Conservation (phyloP, 2,797 vertebrate species). For the Acanthopagrus latus region DNA sequence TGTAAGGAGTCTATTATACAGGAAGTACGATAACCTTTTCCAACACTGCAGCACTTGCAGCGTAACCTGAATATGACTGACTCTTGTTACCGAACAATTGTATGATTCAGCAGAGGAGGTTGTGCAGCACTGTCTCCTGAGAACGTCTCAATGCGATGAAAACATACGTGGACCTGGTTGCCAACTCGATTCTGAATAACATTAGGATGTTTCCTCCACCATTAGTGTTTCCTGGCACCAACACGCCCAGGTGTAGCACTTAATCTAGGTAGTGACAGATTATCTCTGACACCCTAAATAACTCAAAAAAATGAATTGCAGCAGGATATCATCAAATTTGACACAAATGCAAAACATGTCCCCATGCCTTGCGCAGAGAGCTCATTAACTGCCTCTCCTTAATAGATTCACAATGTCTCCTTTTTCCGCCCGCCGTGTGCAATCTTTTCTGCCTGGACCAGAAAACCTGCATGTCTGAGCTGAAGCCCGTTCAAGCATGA, state of each 20-base stretch:
- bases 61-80: constrained; percentile 46
- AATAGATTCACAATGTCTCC: constrained; percentile 61
- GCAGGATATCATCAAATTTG: constrained; percentile 48
- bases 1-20: constrained; percentile 64
- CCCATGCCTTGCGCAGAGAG: constrained; percentile 43
- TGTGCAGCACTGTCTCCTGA: constrained; percentile 35
- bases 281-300: constrained; percentile 53
- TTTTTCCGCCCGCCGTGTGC: constrained; percentile 29
- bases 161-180: constrained; percentile 26
- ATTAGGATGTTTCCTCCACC: constrained; percentile 31
- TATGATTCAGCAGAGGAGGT: constrained; percentile 29
- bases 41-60: constrained; percentile 33
- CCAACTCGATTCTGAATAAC: constrained; percentile 27
- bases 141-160: constrained; percentile 15
- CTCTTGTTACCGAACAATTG: constrained; percentile 34
- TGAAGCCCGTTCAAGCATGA: constrained; percentile 41
- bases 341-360: constrained; percentile 63
- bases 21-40: constrained; percentile 65
- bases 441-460: constrained; percentile 55
- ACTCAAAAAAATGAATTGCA: constrained; percentile 43
- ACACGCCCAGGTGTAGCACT: constrained; percentile 33
- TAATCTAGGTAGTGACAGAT: constrained; percentile 44
- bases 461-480: constrained; percentile 44
- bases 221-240: constrained; percentile 30
- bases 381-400: constrained; percentile 62